Evolutionary conservation across 2,888 invertebrate genomes (phyloP).

Genomic region (Pseudococcus longispinus): DNA sequence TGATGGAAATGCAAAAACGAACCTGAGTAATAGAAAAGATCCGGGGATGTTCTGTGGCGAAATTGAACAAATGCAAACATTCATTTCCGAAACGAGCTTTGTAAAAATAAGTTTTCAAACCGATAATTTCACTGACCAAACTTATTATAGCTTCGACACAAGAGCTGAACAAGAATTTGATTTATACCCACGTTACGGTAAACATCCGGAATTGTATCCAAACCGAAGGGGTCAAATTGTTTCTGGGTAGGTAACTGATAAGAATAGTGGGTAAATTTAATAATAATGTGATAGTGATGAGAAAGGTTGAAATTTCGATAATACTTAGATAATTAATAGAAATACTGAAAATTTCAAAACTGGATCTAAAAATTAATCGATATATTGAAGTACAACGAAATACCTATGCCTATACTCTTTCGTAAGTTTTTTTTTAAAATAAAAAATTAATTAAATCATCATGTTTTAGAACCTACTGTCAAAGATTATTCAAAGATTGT

Average conservation of each 20-base stretch:
- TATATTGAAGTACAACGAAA: too few species aligned
- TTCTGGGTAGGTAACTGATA: slow-evolving; percentile 71
- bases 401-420: too few species aligned
- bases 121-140: slow-evolving; percentile 92
- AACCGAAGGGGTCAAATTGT: slow-evolving; percentile 88
- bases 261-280: background rate
- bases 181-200: slow-evolving; percentile 89
- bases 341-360: too few species aligned
- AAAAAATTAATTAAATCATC: background rate
- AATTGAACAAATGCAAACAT: slow-evolving; percentile 91
- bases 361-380: too few species aligned
- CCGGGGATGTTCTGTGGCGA: slow-evolving; percentile 93
- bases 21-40: slow-evolving; percentile 85
- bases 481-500: slow-evolving; percentile 85
- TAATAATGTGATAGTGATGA: background rate
- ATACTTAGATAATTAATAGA: too few species aligned
- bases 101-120: slow-evolving; percentile 90
- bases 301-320: background rate
- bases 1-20: slow-evolving; percentile 88
- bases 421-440: too few species aligned
- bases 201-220: slow-evolving; percentile 90
- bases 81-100: slow-evolving; percentile 92
- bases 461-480: slow-evolving; percentile 77
- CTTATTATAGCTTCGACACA: slow-evolving; percentile 84
- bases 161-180: slow-evolving; percentile 91